Conservation (phyloP, 1,140 invertebrate species). For the Gonioctena quinquepunctata region DNA sequence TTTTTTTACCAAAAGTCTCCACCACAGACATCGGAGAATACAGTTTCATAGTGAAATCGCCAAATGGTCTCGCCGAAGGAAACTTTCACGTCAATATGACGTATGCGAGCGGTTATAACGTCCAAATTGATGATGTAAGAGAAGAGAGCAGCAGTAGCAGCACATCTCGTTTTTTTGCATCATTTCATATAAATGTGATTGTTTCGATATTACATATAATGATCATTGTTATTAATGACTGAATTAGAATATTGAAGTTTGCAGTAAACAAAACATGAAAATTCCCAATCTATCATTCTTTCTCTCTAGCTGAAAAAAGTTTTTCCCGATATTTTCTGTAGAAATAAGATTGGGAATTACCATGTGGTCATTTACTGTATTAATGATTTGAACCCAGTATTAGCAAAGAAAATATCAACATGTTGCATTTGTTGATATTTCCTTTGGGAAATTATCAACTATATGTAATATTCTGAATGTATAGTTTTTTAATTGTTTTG, state of each 20-base stretch:
- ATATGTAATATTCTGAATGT: slow-evolving; percentile 41
- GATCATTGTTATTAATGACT: slow-evolving; percentile 37
- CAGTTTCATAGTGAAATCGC: slow-evolving; percentile 59
- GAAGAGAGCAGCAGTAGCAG: background rate
- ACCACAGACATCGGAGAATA: slow-evolving; percentile 60
- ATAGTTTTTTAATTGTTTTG: slow-evolving; percentile 52
- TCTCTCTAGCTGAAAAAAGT: slow-evolving; percentile 2
- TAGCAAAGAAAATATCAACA: background rate
- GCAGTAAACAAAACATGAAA: background rate
- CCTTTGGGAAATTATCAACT: background rate
- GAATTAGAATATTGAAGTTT: slow-evolving; percentile 16
- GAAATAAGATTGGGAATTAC: background rate
- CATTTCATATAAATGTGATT: slow-evolving; percentile 51
- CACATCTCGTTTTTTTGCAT: slow-evolving; percentile 22
- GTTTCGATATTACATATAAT: slow-evolving; percentile 40
- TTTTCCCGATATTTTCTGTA: slow-evolving; percentile 21
- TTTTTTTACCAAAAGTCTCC: slow-evolving; percentile 58
- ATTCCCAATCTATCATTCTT: background rate
- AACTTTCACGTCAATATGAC: slow-evolving; percentile 62
- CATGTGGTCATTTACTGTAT: background rate
- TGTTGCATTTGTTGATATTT: background rate
- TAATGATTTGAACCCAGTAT: slow-evolving; percentile 11
- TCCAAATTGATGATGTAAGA: slow-evolving; percentile 29
- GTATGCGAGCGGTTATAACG: slow-evolving; percentile 54
- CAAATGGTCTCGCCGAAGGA: slow-evolving; percentile 60